A percentile compares a stretch with the other conserved stretches of the same genome.
Conservation (phyloP, 2,888 invertebrate species). For the Cistogaster globosa region DNA sequence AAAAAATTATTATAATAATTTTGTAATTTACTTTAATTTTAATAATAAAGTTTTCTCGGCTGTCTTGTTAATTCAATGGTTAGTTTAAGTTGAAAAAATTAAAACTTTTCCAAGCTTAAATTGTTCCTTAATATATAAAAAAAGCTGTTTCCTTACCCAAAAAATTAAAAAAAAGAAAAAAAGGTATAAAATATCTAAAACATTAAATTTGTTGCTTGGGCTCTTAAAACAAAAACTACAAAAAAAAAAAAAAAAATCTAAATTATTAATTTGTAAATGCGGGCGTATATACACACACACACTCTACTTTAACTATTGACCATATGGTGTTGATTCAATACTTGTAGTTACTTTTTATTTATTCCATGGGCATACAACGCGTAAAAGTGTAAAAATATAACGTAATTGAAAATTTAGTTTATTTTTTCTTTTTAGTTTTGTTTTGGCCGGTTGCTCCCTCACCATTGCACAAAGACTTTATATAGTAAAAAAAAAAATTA, state of each 20-base stretch:
- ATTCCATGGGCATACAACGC: conserved; percentile 67
- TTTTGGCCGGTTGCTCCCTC: conserved; percentile 6
- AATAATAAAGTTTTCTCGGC: no score
- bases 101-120: no score
- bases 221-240: neutral
- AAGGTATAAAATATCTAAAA: no score
- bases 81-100: no score
- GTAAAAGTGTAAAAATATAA: conserved; percentile 63
- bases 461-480: conserved; percentile 22
- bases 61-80: no score
- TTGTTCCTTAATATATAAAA: no score
- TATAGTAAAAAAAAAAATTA: no score
- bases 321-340: conserved; percentile 39
- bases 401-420: conserved; percentile 58
- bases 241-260: neutral
- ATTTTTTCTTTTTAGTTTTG: conserved; percentile 16
- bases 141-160: no score
- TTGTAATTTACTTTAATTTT: no score
- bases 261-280: conserved; percentile 53
- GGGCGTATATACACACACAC: neutral
- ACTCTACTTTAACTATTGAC: neutral
- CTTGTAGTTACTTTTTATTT: conserved; percentile 47
- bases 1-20: no score
- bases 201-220: neutral
- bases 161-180: no score